Evolutionary conservation across 1,140 invertebrate species (phyloP).

Genomic region (Bilobella aurantiaca): DNA sequence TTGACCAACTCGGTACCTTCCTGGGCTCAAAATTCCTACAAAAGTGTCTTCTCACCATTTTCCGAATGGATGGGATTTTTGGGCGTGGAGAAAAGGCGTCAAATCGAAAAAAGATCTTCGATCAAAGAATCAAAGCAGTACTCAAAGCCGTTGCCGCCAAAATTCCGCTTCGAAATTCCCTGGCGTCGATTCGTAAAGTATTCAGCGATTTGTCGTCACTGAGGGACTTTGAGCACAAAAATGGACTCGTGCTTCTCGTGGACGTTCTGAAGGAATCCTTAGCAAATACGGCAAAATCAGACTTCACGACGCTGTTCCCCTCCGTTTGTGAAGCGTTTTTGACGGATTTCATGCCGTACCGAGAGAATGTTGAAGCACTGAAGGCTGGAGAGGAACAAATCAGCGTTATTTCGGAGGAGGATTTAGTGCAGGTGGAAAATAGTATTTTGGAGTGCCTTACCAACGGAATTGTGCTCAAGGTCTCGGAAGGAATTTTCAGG

Average conservation of each 20-base stretch:
- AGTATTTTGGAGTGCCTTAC: conserved; percentile 62
- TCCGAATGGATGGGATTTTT: conserved; percentile 18
- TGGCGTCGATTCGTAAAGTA: conserved; percentile 19
- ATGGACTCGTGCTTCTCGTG: conserved; percentile 10
- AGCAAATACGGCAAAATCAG: conserved; percentile 18
- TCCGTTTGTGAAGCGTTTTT: conserved; percentile 74
- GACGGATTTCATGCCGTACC: conserved; percentile 56
- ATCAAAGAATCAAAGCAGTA: conserved; percentile 23
- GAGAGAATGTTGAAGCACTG: conserved; percentile 48
- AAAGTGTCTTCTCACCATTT: conserved; percentile 16
- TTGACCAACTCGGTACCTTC: conserved; percentile 28
- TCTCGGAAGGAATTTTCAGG: conserved; percentile 76
- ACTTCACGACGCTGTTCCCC: conserved; percentile 47
- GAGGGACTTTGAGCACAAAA: background rate
- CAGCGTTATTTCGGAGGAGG: conserved; percentile 37
- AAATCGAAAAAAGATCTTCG: conserved; percentile 27
- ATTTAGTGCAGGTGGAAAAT: conserved; percentile 52
- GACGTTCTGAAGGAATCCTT: conserved; percentile 22
- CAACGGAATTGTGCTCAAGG: conserved; percentile 61
- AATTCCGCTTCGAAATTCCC: conserved; percentile 25
- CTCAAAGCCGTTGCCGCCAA: conserved; percentile 25
- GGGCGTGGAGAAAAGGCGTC: conserved; percentile 22
- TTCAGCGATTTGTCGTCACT: conserved; percentile 15
- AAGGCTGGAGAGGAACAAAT: too few species aligned
- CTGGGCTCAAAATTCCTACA: conserved; percentile 24